A percentile compares a stretch with the other conserved stretches of the same genome.
phyloP scores from a whole-genome alignment of 1,140 invertebrate species.

The Centruroides sculpturatus region DNA sequence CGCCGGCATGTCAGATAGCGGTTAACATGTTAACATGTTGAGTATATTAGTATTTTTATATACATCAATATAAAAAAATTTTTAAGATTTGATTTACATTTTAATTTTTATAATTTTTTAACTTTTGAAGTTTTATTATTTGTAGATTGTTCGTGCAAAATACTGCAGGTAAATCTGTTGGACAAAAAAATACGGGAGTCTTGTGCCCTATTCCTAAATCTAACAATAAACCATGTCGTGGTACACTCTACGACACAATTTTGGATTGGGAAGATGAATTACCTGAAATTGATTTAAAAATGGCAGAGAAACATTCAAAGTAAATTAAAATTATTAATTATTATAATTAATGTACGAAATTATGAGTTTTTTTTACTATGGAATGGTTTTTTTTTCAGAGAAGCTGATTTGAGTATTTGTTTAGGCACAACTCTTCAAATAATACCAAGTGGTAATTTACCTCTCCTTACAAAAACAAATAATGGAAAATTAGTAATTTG shows the following conservation, averaged over 20 bases:
- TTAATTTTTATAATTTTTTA: too few species aligned
- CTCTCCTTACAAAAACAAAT: slow-evolving; percentile 72
- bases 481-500: slow-evolving; percentile 82
- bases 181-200: slow-evolving; percentile 69
- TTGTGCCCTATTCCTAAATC: slow-evolving; percentile 44
- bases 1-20: too few species aligned
- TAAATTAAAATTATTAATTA: slow-evolving; percentile 29
- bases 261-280: slow-evolving; percentile 97
- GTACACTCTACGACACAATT: slow-evolving; percentile 77
- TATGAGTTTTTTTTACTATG: background rate
- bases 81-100: too few species aligned
- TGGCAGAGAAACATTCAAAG: slow-evolving; percentile 77
- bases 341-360: background rate
- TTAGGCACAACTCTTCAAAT: slow-evolving; percentile 96
- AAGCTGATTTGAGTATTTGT: slow-evolving; percentile 82
- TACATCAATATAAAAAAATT: too few species aligned
- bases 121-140: slow-evolving; percentile 14
- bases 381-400: slow-evolving; percentile 36
- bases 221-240: slow-evolving; percentile 54
- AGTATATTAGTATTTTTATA: too few species aligned
- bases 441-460: slow-evolving; percentile 87
- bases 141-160: slow-evolving; percentile 66
- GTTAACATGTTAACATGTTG: too few species aligned
- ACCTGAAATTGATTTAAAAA: slow-evolving; percentile 72
- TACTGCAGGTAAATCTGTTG: slow-evolving; percentile 69